These are phyloP conservation scores for Maniola jurtina DNA, from an alignment of 1,140 invertebrate species.

Conservation along the genomic window DNA sequence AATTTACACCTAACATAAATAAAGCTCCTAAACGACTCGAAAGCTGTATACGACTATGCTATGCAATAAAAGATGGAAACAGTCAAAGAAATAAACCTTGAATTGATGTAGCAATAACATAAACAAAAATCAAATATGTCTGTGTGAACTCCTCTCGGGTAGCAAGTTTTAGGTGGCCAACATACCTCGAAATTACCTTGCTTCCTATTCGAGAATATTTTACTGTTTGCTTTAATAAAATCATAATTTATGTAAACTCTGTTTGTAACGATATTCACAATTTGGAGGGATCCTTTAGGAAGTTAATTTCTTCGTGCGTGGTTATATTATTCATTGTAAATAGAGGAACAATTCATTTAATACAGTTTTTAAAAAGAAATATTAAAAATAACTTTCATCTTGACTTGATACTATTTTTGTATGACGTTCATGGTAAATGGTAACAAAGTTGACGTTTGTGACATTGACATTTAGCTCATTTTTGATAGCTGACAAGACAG, in stretches of 20 bases:
- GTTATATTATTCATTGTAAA: constrained; percentile 49
- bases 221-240: constrained; percentile 69
- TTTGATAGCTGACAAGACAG: constrained; percentile 24
- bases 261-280: constrained; percentile 47
- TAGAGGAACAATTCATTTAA: constrained; percentile 38
- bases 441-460: constrained; percentile 2
- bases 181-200: constrained; percentile 66
- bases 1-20: not conserved
- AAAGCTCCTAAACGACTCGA: not conserved
- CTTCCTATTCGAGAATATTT: constrained; percentile 68
- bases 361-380: constrained; percentile 50
- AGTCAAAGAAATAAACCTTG: not conserved
- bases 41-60: not conserved
- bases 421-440: constrained; percentile 25
- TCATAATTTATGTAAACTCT: constrained; percentile 71
- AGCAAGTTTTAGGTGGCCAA: constrained; percentile 8
- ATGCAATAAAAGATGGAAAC: not conserved
- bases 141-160: constrained; percentile 2
- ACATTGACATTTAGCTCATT: constrained; percentile 28
- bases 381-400: constrained; percentile 77
- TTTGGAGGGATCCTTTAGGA: constrained; percentile 39
- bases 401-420: constrained; percentile 70
- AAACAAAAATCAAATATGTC: constrained; percentile 13
- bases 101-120: constrained; percentile 10
- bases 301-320: constrained; percentile 39